A percentile compares a stretch with the other conserved stretches of the same genome.
Evolutionary conservation across 37 sponge, comb jelly and placozoan species (phyloP).

Genomic region (Oscarella lobularis): DNA sequence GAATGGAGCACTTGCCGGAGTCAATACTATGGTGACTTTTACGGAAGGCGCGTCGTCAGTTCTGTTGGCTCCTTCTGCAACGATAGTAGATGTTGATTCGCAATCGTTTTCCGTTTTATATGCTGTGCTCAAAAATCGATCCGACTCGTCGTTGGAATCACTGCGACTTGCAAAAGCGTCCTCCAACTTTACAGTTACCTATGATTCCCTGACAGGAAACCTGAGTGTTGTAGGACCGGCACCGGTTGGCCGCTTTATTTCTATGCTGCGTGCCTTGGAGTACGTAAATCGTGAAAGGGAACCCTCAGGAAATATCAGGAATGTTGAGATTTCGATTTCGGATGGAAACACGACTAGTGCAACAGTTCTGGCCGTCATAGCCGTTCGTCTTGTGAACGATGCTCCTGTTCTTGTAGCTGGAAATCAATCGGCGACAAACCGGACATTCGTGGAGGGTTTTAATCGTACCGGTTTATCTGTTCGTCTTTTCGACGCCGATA

Average conservation of each 20-base stretch:
- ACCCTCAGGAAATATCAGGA: background rate
- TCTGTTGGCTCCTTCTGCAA: background rate
- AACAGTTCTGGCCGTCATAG: background rate
- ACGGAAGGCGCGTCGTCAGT: background rate
- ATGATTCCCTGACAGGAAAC: background rate
- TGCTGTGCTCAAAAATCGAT: background rate
- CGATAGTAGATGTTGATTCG: background rate
- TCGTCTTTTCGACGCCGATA: background rate
- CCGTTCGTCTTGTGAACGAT: background rate
- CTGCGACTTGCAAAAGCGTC: background rate
- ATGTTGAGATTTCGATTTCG: background rate
- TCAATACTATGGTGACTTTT: background rate
- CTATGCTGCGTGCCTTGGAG: background rate
- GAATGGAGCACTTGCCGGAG: constrained; percentile 20
- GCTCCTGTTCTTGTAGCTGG: background rate
- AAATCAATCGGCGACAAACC: background rate
- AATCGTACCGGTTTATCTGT: background rate
- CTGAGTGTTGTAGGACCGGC: background rate
- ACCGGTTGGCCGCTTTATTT: background rate
- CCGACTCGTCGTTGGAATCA: background rate
- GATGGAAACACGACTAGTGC: background rate
- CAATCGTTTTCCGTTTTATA: background rate
- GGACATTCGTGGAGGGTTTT: background rate
- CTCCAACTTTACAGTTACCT: background rate
- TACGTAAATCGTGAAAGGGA: background rate